Evolutionary conservation across 2,888 invertebrate genomes (phyloP).

Genomic region (Lampropteryx suffumata): DNA sequence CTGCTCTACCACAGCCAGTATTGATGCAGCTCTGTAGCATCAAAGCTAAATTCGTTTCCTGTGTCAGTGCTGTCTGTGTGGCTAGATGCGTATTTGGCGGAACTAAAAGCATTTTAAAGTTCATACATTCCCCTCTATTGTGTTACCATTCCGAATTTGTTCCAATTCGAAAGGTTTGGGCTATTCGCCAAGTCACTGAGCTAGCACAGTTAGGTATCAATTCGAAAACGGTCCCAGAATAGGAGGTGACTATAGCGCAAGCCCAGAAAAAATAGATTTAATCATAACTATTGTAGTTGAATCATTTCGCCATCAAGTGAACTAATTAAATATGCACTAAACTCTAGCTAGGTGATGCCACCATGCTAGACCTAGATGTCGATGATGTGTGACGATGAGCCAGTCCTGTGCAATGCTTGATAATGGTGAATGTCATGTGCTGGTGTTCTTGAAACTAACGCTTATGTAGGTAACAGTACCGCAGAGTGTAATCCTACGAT

Average conservation of each 20-base stretch:
- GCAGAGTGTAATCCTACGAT: constrained; percentile 30
- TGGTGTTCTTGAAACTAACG: constrained; percentile 58
- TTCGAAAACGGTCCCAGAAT: constrained; percentile 71
- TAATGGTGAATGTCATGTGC: constrained; percentile 73
- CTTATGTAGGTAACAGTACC: constrained; percentile 35
- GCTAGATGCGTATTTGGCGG: constrained; percentile 70
- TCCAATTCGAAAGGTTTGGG: constrained; percentile 24
- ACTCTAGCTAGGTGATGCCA: constrained; percentile 74
- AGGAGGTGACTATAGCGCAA: constrained; percentile 63
- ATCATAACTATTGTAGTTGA: constrained; percentile 49
- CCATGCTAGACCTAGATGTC: constrained; percentile 77
- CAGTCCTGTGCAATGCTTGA: constrained; percentile 79
- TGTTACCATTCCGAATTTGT: constrained; percentile 66
- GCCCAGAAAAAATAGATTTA: constrained; percentile 54
- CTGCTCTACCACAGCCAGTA: constrained; percentile 33
- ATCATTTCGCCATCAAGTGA: constrained; percentile 44
- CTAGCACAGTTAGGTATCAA: constrained; percentile 32
- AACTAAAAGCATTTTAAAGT: constrained; percentile 70
- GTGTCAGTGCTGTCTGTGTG: constrained; percentile 66
- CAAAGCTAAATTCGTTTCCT: constrained; percentile 60
- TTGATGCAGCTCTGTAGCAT: constrained; percentile 45
- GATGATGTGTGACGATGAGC: constrained; percentile 71
- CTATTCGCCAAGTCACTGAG: constrained; percentile 15
- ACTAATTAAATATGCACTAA: constrained; percentile 65
- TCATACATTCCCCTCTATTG: constrained; percentile 58